Percentiles rank a stretch among this genome's conserved stretches.
phyloP scores from a whole-genome alignment of 2,888 invertebrate species.

The Machimus atricapillus region DNA sequence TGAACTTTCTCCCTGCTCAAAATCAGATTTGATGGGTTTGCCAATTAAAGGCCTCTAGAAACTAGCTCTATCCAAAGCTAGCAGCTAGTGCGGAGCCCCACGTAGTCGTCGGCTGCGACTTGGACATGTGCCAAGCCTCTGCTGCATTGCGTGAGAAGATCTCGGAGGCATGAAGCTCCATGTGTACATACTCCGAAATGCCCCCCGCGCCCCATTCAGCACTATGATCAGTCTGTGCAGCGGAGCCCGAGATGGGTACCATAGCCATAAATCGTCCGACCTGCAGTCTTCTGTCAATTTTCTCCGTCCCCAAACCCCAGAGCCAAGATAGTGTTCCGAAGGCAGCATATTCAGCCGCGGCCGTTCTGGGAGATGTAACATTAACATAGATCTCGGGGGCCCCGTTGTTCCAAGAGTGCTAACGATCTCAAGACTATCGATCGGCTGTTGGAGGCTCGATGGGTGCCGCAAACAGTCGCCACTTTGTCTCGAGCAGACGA shows the following conservation, averaged over 20 bases:
- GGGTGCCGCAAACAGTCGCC: background rate
- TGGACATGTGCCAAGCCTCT: constrained; percentile 14
- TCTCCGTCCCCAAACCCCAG: background rate
- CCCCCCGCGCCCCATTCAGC: background rate
- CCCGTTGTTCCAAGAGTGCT: background rate
- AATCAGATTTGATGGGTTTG: constrained; percentile 22
- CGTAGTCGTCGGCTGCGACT: background rate
- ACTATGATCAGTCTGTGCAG: background rate
- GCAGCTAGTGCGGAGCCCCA: background rate
- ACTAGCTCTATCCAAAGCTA: background rate
- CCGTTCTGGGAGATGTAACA: background rate
- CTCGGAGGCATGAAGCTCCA: background rate
- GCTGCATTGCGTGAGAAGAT: constrained; percentile 27
- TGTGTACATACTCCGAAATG: background rate
- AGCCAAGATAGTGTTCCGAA: background rate
- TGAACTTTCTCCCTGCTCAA: constrained; percentile 32
- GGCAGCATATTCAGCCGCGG: background rate
- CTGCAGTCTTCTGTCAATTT: constrained; percentile 34
- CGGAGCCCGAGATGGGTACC: background rate
- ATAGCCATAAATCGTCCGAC: constrained; percentile 16
- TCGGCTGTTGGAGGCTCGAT: background rate
- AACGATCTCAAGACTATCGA: background rate
- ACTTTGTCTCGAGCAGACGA: constrained; percentile 9
- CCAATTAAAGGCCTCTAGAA: constrained; percentile 34
- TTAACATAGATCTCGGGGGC: constrained; percentile 1